A percentile compares a stretch with the other conserved stretches of the same genome.
phyloP scores from a whole-genome alignment of 2,888 invertebrate species.

The Dione vanillae region DNA sequence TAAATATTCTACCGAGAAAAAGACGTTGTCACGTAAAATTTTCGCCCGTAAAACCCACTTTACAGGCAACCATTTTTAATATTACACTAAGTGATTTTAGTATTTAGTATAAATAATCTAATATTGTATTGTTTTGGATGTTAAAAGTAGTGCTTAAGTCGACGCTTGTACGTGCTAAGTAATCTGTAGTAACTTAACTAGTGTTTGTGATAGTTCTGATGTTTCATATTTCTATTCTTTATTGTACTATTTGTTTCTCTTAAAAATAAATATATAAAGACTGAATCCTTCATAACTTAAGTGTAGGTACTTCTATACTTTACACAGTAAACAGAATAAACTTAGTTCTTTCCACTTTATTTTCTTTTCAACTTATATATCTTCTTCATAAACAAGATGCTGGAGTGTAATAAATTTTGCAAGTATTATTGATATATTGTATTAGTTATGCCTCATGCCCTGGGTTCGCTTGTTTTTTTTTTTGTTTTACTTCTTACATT shows the following conservation, averaged over 20 bases:
- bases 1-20: no score
- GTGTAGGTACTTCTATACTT: background rate
- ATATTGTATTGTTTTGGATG: background rate
- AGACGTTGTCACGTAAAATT: no score
- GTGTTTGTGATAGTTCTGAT: no score
- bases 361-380: background rate
- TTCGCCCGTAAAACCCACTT: no score
- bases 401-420: background rate
- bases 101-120: constrained; percentile 1
- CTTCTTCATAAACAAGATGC: constrained; percentile 1
- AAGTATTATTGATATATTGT: background rate
- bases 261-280: background rate
- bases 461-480: background rate
- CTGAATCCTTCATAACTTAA: background rate
- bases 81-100: no score
- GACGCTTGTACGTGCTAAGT: no score
- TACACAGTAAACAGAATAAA: background rate
- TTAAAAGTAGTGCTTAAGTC: no score
- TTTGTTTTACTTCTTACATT: no score
- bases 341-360: background rate
- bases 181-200: no score
- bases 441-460: background rate
- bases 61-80: no score
- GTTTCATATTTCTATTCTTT: no score
- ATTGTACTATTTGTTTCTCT: no score